phyloP scores from a whole-genome alignment of 2,888 invertebrate genomes.

The Aphelenchoides bicaudatus region DNA sequence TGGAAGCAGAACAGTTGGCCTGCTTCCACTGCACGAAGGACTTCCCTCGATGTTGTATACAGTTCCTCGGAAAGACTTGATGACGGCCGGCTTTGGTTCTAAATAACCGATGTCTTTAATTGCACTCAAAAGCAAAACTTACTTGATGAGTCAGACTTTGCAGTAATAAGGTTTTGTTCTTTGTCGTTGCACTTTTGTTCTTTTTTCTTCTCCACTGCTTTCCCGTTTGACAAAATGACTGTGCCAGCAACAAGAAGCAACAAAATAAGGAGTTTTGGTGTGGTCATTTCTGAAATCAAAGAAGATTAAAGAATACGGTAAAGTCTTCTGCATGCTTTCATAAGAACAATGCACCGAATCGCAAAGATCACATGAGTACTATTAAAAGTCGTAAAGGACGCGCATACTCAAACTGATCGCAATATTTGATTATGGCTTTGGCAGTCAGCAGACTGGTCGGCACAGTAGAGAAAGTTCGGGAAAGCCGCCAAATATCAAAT shows the following conservation, averaged over 20 bases:
- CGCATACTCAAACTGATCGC: too few species aligned
- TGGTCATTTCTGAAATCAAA: too few species aligned
- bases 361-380: too few species aligned
- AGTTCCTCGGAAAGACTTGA: conserved; percentile 24
- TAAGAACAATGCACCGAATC: too few species aligned
- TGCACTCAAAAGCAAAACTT: neutral
- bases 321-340: too few species aligned
- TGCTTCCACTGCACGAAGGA: conserved; percentile 30
- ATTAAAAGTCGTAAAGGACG: too few species aligned
- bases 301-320: too few species aligned
- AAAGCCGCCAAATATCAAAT: too few species aligned
- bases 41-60: conserved; percentile 29
- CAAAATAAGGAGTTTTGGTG: too few species aligned
- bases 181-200: conserved; percentile 10
- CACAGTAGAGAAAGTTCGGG: too few species aligned
- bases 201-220: neutral
- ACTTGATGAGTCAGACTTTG: conserved; percentile 15
- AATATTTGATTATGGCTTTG: too few species aligned
- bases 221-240: neutral
- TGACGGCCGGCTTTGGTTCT: conserved; percentile 27
- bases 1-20: conserved; percentile 35
- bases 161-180: conserved; percentile 14
- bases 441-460: too few species aligned
- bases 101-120: conserved; percentile 5
- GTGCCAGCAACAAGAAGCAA: neutral